Evolutionary conservation across 2,888 invertebrate species (phyloP).

Genomic region (Keiferia lycopersicella): DNA sequence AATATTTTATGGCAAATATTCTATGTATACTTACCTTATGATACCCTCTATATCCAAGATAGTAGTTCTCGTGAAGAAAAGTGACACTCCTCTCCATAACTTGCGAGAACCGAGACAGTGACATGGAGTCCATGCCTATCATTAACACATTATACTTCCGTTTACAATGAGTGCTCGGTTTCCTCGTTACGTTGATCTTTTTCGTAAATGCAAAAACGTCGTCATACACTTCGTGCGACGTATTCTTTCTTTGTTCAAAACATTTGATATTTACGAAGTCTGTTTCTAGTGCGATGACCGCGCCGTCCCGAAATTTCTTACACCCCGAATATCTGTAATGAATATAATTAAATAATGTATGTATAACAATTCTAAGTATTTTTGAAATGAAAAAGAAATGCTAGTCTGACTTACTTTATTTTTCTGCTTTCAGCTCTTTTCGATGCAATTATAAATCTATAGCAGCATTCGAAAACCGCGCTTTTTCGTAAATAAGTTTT

Average conservation of each 20-base stretch:
- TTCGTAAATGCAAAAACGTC: constrained; percentile 72
- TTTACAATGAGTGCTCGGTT: constrained; percentile 36
- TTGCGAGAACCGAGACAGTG: constrained; percentile 87
- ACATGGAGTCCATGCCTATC: constrained; percentile 93
- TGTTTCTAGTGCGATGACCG: constrained; percentile 49
- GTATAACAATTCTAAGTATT: no score
- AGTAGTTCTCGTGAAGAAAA: constrained; percentile 85
- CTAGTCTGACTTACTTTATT: constrained; percentile 34
- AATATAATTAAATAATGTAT: no score
- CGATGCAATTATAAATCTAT: constrained; percentile 48
- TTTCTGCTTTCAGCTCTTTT: constrained; percentile 38
- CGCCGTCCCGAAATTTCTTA: constrained; percentile 47
- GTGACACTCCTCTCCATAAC: constrained; percentile 87
- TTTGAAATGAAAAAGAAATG: background rate
- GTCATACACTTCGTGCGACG: constrained; percentile 50
- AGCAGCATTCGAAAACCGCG: constrained; percentile 56
- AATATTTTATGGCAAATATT: background rate
- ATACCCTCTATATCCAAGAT: constrained; percentile 88
- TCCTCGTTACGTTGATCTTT: constrained; percentile 59
- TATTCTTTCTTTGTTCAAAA: constrained; percentile 42
- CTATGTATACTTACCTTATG: constrained; percentile 74
- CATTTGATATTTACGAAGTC: constrained; percentile 67
- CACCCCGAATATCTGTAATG: constrained; percentile 55
- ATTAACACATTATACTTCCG: constrained; percentile 83
- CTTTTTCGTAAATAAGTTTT: constrained; percentile 48